Conservation (phyloP, 2,113 vertebrate genomes). For the Entelurus aequoreus region DNA sequence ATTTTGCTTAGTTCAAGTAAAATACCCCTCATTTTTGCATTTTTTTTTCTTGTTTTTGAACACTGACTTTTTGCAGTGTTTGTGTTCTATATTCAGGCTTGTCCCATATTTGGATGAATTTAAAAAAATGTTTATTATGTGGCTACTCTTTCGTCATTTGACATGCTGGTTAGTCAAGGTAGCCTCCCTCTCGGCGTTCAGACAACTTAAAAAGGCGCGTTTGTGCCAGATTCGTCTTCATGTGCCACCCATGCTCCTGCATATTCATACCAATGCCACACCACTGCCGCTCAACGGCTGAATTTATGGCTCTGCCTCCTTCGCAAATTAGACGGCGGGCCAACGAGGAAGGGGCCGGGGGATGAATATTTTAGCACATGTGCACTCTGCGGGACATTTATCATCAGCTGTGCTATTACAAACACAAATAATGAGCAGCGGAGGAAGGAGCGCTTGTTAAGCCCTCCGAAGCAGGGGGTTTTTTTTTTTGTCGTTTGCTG, state of each 20-base stretch:
- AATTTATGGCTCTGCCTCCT: slow-evolving; percentile 76
- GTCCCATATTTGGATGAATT: too few species aligned
- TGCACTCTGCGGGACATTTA: slow-evolving; percentile 95
- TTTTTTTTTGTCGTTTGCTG: not conserved
- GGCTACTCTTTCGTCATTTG: too few species aligned
- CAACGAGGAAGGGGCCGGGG: slow-evolving; percentile 60
- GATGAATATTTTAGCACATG: slow-evolving; percentile 99
- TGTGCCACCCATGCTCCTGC: slow-evolving; percentile 64
- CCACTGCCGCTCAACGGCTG: slow-evolving; percentile 61
- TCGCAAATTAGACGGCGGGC: slow-evolving; percentile 66
- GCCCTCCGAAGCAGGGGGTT: slow-evolving; percentile 4
- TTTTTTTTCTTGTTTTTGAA: too few species aligned
- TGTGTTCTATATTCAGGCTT: too few species aligned
- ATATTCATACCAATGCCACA: slow-evolving; percentile 75
- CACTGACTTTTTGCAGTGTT: too few species aligned
- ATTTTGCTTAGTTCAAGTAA: too few species aligned
- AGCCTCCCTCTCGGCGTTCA: slow-evolving; percentile 40
- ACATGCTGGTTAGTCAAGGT: not conserved
- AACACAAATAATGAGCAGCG: slow-evolving; percentile 99
- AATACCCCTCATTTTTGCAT: too few species aligned
- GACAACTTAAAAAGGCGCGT: slow-evolving; percentile 49
- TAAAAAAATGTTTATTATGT: too few species aligned
- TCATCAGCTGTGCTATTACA: slow-evolving; percentile 87
- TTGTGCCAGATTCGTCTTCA: slow-evolving; percentile 66
- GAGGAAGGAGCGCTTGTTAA: slow-evolving; percentile 77